Percentiles rank a stretch among this genome's conserved stretches.
phyloP scores from a whole-genome alignment of 2,888 invertebrate species.

The Isoperla grammatica region DNA sequence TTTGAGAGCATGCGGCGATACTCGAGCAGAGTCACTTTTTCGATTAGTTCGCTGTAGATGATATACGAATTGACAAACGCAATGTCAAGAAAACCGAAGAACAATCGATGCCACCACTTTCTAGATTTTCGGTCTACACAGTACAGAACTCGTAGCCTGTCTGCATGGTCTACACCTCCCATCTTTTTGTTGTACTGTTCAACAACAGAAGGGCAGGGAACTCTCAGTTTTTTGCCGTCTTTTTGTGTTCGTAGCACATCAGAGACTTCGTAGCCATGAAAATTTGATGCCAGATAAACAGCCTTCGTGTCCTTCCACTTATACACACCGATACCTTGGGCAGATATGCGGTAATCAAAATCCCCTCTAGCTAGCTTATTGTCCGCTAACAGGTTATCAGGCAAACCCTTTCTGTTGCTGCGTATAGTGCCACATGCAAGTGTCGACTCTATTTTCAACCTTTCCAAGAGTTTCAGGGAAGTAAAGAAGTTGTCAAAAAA shows the following conservation, averaged over 20 bases:
- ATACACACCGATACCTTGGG: too few relatives aligned
- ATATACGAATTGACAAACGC: conserved; percentile 32
- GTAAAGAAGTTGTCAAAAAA: conserved; percentile 30
- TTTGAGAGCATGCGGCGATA: too few relatives aligned
- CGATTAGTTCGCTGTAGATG: conserved; percentile 22
- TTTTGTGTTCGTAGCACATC: too few relatives aligned
- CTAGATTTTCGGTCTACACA: conserved; percentile 27
- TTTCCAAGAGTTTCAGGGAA: conserved; percentile 23
- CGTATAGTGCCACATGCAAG: conserved; percentile 28
- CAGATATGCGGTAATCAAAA: too few relatives aligned
- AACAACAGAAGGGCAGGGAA: conserved; percentile 30
- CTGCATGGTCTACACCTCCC: too few relatives aligned
- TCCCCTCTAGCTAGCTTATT: too few relatives aligned
- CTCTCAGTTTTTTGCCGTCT: conserved; percentile 13
- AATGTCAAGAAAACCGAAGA: conserved; percentile 33
- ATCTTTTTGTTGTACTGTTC: conserved; percentile 31
- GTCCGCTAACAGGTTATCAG: too few relatives aligned
- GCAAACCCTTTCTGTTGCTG: too few relatives aligned
- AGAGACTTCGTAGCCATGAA: conserved; percentile 26
- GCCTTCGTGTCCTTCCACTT: conserved; percentile 28
- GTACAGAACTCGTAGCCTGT: conserved; percentile 25
- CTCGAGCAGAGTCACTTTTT: conserved; percentile 21
- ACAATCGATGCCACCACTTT: conserved; percentile 36
- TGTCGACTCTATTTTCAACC: conserved; percentile 21
- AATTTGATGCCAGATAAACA: conserved; percentile 25